Base-by-base conservation (phyloP, 2,888 invertebrate species). In the Leucophora obtusa region DNA sequence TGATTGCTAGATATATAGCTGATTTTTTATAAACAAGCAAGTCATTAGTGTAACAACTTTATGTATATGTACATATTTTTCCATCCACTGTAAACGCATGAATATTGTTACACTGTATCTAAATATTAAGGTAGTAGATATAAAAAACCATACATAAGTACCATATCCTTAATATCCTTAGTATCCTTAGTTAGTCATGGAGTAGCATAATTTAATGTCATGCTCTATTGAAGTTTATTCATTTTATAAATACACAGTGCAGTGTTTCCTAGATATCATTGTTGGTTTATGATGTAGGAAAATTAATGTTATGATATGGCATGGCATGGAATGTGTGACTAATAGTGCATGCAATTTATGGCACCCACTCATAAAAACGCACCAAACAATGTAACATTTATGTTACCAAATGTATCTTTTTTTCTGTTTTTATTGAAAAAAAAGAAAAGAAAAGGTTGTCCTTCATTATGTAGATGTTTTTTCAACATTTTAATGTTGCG, bases 311-410 rank as follows among this genome's bases (percentile, higher is more conserved):
- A 43, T 21, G 35, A 56, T 35, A 35, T 18, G 65, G 11, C 51
- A 59, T 21, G 47, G 35, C 65, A 68, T 33, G 43, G 59, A 15
- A 43, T 77, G 70, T 15, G 73, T 59, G 63, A 60, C 81, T 84
- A 84, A 84, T 84, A 83, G 83, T 73, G 84, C 83, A 72, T 83
- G 81, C 83, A 82, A 77, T 84, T 84, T 84, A 84, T 70, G 82
- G 79, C 76, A 80, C 82, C 82, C 82, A 81, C 79, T 82, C 43
- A 69, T 47, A 47, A 47, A 38, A 47, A 47, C n/a, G 43, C 38
- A 38, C 38, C 10, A n/a, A 47, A 47, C n/a, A 47, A 47, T 11
- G 38, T 38, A 38, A 38, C 38, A 47, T 47, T 47, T 47, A n/a
- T 14, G 14, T n/a, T n/a, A 47, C 14, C 43, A 47, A 47, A 47